A percentile compares a stretch with the other conserved stretches of the same genome.
Evolutionary conservation across 2,888 invertebrate species (phyloP).

Genomic region (Scelioninae gen. 2): DNA sequence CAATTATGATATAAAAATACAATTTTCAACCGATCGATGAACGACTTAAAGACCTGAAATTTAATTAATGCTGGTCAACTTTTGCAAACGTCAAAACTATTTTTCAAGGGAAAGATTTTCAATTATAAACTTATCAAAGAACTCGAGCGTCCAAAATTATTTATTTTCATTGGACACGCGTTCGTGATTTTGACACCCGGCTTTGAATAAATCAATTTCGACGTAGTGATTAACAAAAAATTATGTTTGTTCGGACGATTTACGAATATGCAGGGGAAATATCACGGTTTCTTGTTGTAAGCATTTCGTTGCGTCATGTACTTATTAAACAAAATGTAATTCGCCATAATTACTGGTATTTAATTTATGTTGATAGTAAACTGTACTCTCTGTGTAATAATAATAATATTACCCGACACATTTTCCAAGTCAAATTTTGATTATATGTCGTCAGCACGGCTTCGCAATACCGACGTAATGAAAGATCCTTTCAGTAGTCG

Average conservation of each 20-base stretch:
- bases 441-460: background rate
- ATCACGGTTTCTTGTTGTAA: too few relatives aligned
- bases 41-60: background rate
- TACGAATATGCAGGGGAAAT: too few relatives aligned
- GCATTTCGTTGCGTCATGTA: too few relatives aligned
- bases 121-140: slow-evolving; percentile 28
- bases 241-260: too few relatives aligned
- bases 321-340: too few relatives aligned
- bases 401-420: too few relatives aligned
- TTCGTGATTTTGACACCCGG: background rate
- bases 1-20: slow-evolving; percentile 13
- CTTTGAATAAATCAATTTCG: too few relatives aligned
- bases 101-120: slow-evolving; percentile 14
- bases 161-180: background rate
- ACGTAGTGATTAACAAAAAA: too few relatives aligned
- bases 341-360: background rate
- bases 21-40: too few relatives aligned
- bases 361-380: too few relatives aligned
- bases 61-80: slow-evolving; percentile 8
- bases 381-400: too few relatives aligned
- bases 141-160: slow-evolving; percentile 6
- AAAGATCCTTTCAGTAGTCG: slow-evolving; percentile 18
- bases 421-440: slow-evolving; percentile 13
- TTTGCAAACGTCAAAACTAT: slow-evolving; percentile 26
- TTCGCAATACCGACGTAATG: slow-evolving; percentile 10